Evolutionary conservation across 2,113 vertebrate genomes (phyloP).

Genomic region (Entelurus aequoreus): DNA sequence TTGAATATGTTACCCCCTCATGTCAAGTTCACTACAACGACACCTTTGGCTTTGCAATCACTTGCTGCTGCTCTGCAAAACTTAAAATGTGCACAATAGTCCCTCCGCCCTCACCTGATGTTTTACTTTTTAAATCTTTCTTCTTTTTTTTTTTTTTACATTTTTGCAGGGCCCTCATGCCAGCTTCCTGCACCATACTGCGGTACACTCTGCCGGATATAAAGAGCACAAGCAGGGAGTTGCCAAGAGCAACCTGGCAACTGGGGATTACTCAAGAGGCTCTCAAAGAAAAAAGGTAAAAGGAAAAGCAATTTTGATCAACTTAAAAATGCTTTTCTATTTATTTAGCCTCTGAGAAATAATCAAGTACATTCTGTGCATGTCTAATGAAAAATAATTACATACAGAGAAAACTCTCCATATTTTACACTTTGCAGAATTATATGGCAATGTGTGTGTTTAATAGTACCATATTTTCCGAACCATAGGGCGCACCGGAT

Average conservation of each 20-base stretch:
- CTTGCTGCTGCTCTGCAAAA: conserved; percentile 17
- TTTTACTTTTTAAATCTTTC: conserved; percentile 15
- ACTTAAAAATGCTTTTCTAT: neutral
- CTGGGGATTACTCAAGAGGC: conserved; percentile 24
- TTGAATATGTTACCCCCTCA: conserved; percentile 24
- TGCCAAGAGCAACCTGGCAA: conserved; percentile 32
- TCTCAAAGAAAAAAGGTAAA: conserved; percentile 27
- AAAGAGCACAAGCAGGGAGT: conserved; percentile 38
- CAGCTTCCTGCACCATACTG: conserved; percentile 26
- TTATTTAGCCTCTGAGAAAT: neutral
- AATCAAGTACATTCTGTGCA: neutral
- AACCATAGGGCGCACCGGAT: too few relatives aligned
- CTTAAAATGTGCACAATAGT: conserved; percentile 19
- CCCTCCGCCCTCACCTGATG: neutral
- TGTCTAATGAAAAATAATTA: neutral
- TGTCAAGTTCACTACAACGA: conserved; percentile 32
- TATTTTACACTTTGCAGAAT: too few relatives aligned
- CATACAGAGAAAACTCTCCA: too few relatives aligned
- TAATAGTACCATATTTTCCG: too few relatives aligned
- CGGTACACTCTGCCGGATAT: conserved; percentile 25
- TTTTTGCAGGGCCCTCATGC: conserved; percentile 14
- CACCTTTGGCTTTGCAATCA: conserved; percentile 36
- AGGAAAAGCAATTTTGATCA: neutral
- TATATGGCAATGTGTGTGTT: too few relatives aligned
- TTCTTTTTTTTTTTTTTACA: neutral